phyloP scores from a whole-genome alignment of 2,888 invertebrate genomes.

The Ennomos fuscantarius region DNA sequence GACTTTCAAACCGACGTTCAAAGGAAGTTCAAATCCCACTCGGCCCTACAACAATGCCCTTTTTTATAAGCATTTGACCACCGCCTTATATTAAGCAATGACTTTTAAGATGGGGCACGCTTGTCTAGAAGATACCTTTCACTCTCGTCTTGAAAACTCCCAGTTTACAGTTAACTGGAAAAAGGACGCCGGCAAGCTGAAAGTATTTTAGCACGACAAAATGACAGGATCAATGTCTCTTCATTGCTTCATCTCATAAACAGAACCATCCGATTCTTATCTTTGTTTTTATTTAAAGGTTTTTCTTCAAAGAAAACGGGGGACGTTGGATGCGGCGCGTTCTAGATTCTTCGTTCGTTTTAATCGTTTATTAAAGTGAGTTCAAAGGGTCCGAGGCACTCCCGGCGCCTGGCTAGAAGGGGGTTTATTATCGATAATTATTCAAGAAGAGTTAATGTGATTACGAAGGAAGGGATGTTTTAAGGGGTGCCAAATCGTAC shows the following conservation, averaged over 20 bases:
- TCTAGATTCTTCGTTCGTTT: conserved; percentile 46
- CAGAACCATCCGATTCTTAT: too few species aligned
- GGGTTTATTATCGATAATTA: conserved; percentile 63
- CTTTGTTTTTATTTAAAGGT: too few species aligned
- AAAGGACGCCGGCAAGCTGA: too few species aligned
- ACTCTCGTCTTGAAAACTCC: too few species aligned
- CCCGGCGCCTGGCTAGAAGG: conserved; percentile 30
- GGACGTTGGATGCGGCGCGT: conserved; percentile 28
- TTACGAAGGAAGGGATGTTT: conserved; percentile 44
- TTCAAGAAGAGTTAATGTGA: conserved; percentile 51
- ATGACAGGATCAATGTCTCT: conserved; percentile 9
- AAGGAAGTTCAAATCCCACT: too few species aligned
- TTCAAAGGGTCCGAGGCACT: conserved; percentile 50
- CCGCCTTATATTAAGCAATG: too few species aligned
- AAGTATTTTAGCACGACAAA: neutral
- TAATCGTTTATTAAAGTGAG: conserved; percentile 55
- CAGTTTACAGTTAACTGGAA: too few species aligned
- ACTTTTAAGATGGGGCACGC: too few species aligned
- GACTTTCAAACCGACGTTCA: too few species aligned
- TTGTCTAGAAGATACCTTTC: too few species aligned
- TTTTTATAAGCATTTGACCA: too few species aligned
- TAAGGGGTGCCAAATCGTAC: conserved; percentile 32
- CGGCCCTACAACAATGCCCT: too few species aligned
- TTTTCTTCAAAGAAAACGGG: conserved; percentile 31
- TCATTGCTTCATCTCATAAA: conserved; percentile 7